These are phyloP conservation scores for Peromyscus aztecus DNA, from an alignment of 2,797 vertebrate species.

Conservation along the genomic window DNA sequence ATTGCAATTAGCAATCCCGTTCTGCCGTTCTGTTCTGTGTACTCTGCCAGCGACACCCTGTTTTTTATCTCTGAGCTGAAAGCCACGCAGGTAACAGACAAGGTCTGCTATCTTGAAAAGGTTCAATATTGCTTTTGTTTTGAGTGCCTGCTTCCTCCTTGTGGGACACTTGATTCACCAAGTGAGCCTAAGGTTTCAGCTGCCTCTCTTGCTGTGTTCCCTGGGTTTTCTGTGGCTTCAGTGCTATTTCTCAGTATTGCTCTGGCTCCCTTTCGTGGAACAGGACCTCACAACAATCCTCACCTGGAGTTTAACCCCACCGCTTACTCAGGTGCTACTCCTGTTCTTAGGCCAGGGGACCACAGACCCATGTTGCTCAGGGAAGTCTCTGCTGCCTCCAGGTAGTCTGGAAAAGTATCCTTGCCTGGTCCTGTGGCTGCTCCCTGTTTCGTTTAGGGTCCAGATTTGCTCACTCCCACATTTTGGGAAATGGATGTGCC, in stretches of 20 bases:
- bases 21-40: not conserved
- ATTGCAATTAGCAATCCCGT: not conserved
- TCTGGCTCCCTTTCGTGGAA: constrained; percentile 39
- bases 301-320: not conserved
- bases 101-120: not conserved
- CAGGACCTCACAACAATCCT: constrained; percentile 12
- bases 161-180: constrained; percentile 40
- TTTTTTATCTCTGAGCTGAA: not conserved
- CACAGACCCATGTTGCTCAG: not conserved
- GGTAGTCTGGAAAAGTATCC: not conserved
- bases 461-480: not conserved
- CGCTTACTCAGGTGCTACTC: not conserved
- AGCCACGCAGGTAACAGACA: not conserved
- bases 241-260: constrained; percentile 24
- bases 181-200: constrained; percentile 49
- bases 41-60: not conserved
- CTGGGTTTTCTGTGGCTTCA: not conserved
- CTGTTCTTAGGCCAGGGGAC: not conserved
- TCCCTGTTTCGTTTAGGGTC: not conserved
- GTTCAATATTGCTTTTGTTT: constrained; percentile 63
- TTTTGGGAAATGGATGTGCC: not conserved
- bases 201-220: constrained; percentile 41
- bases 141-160: not conserved
- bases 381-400: not conserved
- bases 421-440: not conserved